These are phyloP conservation scores for Drosophila triauraria DNA, from an alignment of 1,140 invertebrate genomes.

Conservation along the genomic window DNA sequence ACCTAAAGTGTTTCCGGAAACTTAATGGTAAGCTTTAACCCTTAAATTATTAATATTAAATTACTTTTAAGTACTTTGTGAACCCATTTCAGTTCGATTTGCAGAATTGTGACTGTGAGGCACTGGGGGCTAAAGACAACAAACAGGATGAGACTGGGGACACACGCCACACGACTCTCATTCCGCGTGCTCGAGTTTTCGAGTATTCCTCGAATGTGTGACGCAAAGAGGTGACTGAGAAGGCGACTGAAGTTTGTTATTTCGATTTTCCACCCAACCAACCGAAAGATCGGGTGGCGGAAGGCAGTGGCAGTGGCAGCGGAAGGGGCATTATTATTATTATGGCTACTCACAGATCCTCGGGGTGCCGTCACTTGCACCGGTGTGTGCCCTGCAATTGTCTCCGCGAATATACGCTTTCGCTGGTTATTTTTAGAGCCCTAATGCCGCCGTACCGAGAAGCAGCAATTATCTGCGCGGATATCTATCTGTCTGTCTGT, in stretches of 20 bases:
- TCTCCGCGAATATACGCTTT: conserved; percentile 28
- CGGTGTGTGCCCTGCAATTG: conserved; percentile 41
- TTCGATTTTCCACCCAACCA: conserved; percentile 35
- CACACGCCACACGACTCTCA: conserved; percentile 29
- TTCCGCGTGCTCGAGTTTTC: conserved; percentile 8
- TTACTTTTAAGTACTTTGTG: background rate
- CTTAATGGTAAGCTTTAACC: background rate
- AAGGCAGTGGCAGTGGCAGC: background rate
- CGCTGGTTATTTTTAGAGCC: conserved; percentile 37
- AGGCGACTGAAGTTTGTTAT: conserved; percentile 50
- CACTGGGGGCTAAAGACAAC: background rate
- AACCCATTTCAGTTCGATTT: background rate
- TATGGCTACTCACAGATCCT: conserved; percentile 49
- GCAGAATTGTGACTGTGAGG: conserved; percentile 14
- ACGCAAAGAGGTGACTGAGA: conserved; percentile 26
- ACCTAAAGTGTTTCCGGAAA: too few relatives aligned
- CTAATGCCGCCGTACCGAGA: conserved; percentile 35
- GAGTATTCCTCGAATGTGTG: conserved; percentile 29
- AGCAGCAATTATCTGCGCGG: conserved; percentile 47
- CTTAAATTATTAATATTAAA: background rate
- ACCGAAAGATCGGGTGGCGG: conserved; percentile 7
- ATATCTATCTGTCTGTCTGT: conserved; percentile 47
- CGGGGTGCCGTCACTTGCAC: conserved; percentile 25
- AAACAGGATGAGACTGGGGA: conserved; percentile 11
- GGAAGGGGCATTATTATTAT: background rate